Evolutionary conservation across 2,888 invertebrate species (phyloP).

Genomic region (Vandiemenella viatica): DNA sequence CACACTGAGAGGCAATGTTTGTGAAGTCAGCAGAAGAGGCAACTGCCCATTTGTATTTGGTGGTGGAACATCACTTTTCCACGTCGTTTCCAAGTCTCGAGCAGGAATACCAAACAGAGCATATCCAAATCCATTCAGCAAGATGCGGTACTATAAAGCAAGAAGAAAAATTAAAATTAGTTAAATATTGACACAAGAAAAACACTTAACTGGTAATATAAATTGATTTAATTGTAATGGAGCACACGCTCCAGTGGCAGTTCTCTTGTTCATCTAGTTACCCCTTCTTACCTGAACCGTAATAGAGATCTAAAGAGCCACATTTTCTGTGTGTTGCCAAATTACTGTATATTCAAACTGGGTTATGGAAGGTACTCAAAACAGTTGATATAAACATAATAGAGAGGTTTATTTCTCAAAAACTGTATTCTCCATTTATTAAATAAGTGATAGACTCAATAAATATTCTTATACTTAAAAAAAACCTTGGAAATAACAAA

Average conservation of each 20-base stretch:
- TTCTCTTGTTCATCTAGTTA: too few species aligned
- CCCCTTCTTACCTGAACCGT: too few species aligned
- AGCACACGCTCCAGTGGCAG: too few species aligned
- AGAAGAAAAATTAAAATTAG: background rate
- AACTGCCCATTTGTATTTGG: slow-evolving; percentile 30
- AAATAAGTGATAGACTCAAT: background rate
- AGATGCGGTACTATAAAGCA: slow-evolving; percentile 57
- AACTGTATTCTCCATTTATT: background rate
- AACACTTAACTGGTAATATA: too few species aligned
- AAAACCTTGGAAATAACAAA: too few species aligned
- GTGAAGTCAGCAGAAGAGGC: slow-evolving; percentile 30
- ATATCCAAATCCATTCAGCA: slow-evolving; percentile 70
- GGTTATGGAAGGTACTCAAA: background rate
- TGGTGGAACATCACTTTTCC: slow-evolving; percentile 42
- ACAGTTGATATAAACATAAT: background rate
- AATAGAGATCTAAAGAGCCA: too few species aligned
- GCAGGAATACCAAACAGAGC: slow-evolving; percentile 62
- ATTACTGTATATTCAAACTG: too few species aligned
- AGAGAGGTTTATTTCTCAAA: background rate
- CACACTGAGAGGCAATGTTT: too few species aligned
- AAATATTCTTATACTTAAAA: too few species aligned
- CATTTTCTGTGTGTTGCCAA: too few species aligned
- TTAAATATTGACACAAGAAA: background rate
- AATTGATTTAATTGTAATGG: too few species aligned
- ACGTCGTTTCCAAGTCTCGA: slow-evolving; percentile 53